Conservation (phyloP, 37 sponge, comb jelly and placozoan species). For the Halisarca cf. caerulea region DNA sequence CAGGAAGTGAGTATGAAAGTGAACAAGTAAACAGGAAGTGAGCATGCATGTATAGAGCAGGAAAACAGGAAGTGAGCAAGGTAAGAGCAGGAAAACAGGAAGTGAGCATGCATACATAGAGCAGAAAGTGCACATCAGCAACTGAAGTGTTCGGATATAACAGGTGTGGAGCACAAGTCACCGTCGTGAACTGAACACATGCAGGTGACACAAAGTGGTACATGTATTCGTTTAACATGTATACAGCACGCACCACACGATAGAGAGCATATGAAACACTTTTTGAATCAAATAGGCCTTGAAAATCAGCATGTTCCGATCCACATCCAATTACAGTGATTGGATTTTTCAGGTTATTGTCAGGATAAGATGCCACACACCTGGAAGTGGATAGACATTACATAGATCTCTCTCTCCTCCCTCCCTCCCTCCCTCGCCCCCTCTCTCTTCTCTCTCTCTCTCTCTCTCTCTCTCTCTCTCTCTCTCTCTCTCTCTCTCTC, state of each 20-base stretch:
- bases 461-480: not conserved
- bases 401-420: not conserved
- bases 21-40: no score
- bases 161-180: no score
- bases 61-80: no score
- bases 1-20: no score
- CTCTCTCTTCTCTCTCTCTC: not conserved
- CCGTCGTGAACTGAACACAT: no score
- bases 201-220: no score
- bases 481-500: not conserved
- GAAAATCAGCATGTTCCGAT: not conserved
- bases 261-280: constrained; percentile 55
- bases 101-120: no score
- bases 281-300: constrained; percentile 27
- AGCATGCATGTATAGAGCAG: no score
- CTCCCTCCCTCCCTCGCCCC: not conserved
- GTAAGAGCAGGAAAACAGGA: no score
- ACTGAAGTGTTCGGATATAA: no score
- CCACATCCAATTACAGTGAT: constrained; percentile 54
- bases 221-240: no score
- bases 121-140: no score
- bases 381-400: constrained; percentile 32
- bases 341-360: constrained; percentile 67
- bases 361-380: constrained; percentile 66
- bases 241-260: constrained; percentile 69